Conservation (phyloP, 1,140 invertebrate genomes). For the Hycleus phaleratus region DNA sequence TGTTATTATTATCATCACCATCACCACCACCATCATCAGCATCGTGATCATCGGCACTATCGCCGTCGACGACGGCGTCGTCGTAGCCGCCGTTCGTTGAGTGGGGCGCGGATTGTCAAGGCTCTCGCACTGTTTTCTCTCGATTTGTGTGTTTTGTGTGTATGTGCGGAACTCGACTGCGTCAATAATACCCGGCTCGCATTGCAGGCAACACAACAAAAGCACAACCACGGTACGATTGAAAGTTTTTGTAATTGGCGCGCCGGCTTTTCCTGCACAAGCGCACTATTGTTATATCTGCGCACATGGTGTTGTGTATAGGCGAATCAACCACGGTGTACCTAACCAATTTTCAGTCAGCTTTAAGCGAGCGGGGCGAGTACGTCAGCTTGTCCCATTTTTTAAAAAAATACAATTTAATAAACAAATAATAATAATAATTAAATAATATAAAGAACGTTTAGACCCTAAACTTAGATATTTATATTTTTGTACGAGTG, state of each 20-base stretch:
- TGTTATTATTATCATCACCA: neutral
- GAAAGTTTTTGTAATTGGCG: slow-evolving; percentile 21
- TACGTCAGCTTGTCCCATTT: slow-evolving; percentile 25
- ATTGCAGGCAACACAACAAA: no score
- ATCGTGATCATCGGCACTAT: neutral
- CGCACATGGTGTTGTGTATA: slow-evolving; percentile 31
- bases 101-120: no score
- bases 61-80: neutral
- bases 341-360: slow-evolving; percentile 32
- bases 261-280: slow-evolving; percentile 17
- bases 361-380: slow-evolving; percentile 34
- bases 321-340: slow-evolving; percentile 13
- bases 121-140: neutral
- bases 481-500: slow-evolving; percentile 40
- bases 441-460: slow-evolving; percentile 12
- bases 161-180: neutral
- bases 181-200: neutral
- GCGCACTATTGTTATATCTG: slow-evolving; percentile 16
- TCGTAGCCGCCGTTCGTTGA: no score
- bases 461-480: slow-evolving; percentile 26
- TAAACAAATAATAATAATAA: neutral
- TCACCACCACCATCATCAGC: neutral
- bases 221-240: slow-evolving; percentile 8
- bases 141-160: neutral
- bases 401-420: neutral